phyloP scores from a whole-genome alignment of 1,140 invertebrate genomes.

The Drosophila tsacasi region DNA sequence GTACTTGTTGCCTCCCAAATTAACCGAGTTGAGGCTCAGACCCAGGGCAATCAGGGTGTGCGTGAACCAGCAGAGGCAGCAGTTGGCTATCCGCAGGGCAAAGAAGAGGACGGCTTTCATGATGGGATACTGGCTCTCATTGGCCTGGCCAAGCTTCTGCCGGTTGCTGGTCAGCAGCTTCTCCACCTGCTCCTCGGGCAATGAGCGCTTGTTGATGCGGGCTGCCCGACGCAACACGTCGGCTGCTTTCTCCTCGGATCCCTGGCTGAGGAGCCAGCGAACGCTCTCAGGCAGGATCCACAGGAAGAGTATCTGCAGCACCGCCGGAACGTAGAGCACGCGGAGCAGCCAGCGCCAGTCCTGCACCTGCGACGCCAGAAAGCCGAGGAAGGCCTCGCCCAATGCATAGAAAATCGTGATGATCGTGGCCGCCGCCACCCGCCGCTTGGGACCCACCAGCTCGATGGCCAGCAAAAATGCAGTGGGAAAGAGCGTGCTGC shows the following conservation, averaged over 20 bases:
- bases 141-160: constrained; percentile 57
- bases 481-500: constrained; percentile 88
- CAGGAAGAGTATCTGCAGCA: constrained; percentile 88
- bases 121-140: constrained; percentile 77
- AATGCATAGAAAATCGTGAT: constrained; percentile 90
- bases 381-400: constrained; percentile 89
- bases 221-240: constrained; percentile 88
- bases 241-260: constrained; percentile 88
- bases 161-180: constrained; percentile 68
- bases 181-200: constrained; percentile 86
- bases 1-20: constrained; percentile 90
- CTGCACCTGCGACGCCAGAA: constrained; percentile 89
- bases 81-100: constrained; percentile 87
- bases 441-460: constrained; percentile 90
- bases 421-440: constrained; percentile 90
- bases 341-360: constrained; percentile 90
- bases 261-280: constrained; percentile 91
- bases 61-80: constrained; percentile 90
- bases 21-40: constrained; percentile 92
- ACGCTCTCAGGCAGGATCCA: constrained; percentile 88
- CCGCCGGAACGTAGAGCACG: constrained; percentile 88
- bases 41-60: constrained; percentile 92
- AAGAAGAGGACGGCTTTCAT: constrained; percentile 60
- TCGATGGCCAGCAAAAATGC: constrained; percentile 90
- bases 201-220: constrained; percentile 88